phyloP scores from a whole-genome alignment of 1,140 invertebrate species.

The Hyphantria cunea region DNA sequence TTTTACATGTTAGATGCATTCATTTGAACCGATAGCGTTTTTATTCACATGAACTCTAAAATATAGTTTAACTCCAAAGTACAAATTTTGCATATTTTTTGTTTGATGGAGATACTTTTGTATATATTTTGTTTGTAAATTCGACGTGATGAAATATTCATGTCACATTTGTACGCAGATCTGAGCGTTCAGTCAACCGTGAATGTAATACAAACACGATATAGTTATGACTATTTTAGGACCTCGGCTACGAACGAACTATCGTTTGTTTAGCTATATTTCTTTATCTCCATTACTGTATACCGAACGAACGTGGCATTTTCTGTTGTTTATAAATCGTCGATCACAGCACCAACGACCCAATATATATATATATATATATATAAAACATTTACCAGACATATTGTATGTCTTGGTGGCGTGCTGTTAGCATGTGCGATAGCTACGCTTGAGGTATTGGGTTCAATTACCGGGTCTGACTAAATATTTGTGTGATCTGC shows the following conservation, averaged over 20 bases:
- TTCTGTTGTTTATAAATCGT: background rate
- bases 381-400: too few species aligned
- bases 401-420: too few species aligned
- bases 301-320: background rate
- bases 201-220: conserved; percentile 75
- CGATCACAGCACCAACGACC: too few species aligned
- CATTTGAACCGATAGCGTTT: too few species aligned
- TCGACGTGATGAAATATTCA: conserved; percentile 58
- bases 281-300: conserved; percentile 4
- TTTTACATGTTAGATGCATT: too few species aligned
- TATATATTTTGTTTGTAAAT: conserved; percentile 47
- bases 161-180: conserved; percentile 61
- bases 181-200: conserved; percentile 61
- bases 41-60: too few species aligned
- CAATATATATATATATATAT: too few species aligned
- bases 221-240: conserved; percentile 71
- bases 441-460: too few species aligned
- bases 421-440: too few species aligned
- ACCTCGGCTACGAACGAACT: conserved; percentile 16
- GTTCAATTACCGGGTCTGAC: too few species aligned
- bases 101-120: background rate
- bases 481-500: too few species aligned
- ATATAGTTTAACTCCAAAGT: too few species aligned
- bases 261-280: conserved; percentile 13
- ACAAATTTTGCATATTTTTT: background rate